A percentile compares a stretch with the other conserved stretches of the same genome.
phyloP scores from a whole-genome alignment of 2,888 invertebrate genomes.

The Yponomeuta evonymella region DNA sequence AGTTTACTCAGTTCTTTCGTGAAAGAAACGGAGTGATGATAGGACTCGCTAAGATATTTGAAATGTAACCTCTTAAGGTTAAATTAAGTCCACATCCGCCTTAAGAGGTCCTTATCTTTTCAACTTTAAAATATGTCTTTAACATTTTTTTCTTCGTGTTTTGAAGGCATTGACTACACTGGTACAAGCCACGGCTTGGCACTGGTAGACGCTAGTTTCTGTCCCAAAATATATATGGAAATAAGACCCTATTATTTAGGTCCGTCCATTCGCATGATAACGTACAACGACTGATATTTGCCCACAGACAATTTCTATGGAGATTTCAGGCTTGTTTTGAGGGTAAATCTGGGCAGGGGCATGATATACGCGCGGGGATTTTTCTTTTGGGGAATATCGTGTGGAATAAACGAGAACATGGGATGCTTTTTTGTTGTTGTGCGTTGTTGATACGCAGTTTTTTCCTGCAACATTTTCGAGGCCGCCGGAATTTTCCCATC shows the following conservation, averaged over 20 bases:
- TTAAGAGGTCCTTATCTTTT: not conserved
- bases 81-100: not conserved
- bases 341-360: slow-evolving; percentile 63
- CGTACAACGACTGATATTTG: slow-evolving; percentile 67
- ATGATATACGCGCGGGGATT: slow-evolving; percentile 56
- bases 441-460: slow-evolving; percentile 2
- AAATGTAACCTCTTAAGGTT: too few relatives aligned
- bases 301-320: slow-evolving; percentile 71
- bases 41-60: too few relatives aligned
- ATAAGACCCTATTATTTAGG: slow-evolving; percentile 68
- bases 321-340: slow-evolving; percentile 69
- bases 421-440: not conserved
- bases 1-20: too few relatives aligned
- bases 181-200: slow-evolving; percentile 51
- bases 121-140: slow-evolving; percentile 32
- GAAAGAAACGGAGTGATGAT: too few relatives aligned
- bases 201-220: slow-evolving; percentile 34
- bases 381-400: slow-evolving; percentile 51
- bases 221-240: slow-evolving; percentile 50
- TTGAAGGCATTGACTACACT: slow-evolving; percentile 25
- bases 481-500: not conserved
- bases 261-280: slow-evolving; percentile 72
- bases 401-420: slow-evolving; percentile 14
- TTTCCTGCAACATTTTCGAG: not conserved
- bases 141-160: slow-evolving; percentile 43